Evolutionary conservation across 2,888 invertebrate species (phyloP), one percentile per base, ranked within the genome.

Genomic region (Arctia plantaginis): DNA sequence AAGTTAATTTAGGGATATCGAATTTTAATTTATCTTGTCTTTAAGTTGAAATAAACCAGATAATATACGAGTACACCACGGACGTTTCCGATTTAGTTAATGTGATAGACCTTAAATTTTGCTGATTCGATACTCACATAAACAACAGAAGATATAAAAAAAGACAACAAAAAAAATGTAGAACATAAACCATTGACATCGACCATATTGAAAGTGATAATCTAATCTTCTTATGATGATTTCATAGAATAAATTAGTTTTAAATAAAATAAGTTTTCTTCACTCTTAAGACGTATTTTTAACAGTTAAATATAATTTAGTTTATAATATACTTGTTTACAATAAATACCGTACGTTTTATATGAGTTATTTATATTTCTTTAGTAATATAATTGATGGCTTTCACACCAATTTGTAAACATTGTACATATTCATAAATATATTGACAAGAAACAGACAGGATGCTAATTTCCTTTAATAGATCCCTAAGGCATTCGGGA

Each of bases 1-100:
- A 82, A 82, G 82, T 82, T 82, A 84, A 86, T 82, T 82, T 79
- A 76, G 79, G 82, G 77, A 78, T 82, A 85, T 84, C 83, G 77
- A 71, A 80, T 86, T 86, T 83, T 72, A 75, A 80, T 81, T 81
- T 79, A 78, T 80, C 76, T 72, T 41, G 51, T 51, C 10, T 51
- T 51, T 12, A 55, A 66, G 64, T 69, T 74, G 74, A 71, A 77
- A 77, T 77, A 76, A 72, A 74, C 55, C 47, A 74, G 62, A 69
- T 68, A 74, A 81, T 73, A 41, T 67, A 30, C n/a, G 67, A 55
- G 71, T 69, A 68, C 33, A 73, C 39, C 15, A 30, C 15, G 7
- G 15, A 62, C 27, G 12, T 62, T 30, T 15, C 51, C 18, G 18
- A 62, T 18, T 30, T 30, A 35, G 65, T 33, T 23, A 35, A 33